Evolutionary conservation across 2,113 vertebrate genomes (phyloP).

Genomic region (Fulica atra): DNA sequence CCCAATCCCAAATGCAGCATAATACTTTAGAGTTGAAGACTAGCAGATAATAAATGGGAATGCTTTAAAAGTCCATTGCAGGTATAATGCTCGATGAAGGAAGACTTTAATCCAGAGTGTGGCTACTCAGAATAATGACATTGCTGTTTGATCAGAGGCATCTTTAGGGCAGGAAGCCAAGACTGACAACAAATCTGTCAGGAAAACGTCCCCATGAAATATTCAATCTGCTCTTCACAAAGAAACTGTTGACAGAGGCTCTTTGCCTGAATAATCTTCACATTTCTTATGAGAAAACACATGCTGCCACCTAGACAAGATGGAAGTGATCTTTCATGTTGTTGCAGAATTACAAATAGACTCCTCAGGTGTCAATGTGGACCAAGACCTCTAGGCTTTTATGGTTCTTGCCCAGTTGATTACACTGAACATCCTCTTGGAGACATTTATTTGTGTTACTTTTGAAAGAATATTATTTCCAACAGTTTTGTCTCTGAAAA

Average conservation of each 20-base stretch:
- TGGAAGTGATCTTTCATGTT: not conserved
- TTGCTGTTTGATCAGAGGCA: not conserved
- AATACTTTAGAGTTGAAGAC: not conserved
- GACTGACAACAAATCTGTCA: slow-evolving; percentile 48
- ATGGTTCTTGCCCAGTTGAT: not conserved
- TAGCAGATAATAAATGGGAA: not conserved
- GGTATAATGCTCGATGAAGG: not conserved
- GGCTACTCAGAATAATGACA: slow-evolving; percentile 40
- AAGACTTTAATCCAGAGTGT: not conserved
- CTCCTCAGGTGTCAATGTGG: not conserved
- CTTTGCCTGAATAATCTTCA: slow-evolving; percentile 50
- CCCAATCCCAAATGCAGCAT: not conserved
- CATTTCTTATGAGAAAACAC: slow-evolving; percentile 53
- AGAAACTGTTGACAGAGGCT: slow-evolving; percentile 52
- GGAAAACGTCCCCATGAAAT: slow-evolving; percentile 61
- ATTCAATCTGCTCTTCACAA: slow-evolving; percentile 65
- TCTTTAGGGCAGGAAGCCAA: slow-evolving; percentile 50
- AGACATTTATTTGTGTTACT: not conserved
- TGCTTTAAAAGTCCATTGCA: not conserved
- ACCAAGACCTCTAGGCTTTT: not conserved
- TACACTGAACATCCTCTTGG: not conserved
- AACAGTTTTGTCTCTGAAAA: not conserved
- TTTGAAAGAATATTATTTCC: not conserved
- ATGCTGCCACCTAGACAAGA: slow-evolving; percentile 23
- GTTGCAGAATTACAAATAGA: slow-evolving; percentile 28